Conservation (phyloP, 2,113 vertebrate genomes). For the Hyla sarda region DNA sequence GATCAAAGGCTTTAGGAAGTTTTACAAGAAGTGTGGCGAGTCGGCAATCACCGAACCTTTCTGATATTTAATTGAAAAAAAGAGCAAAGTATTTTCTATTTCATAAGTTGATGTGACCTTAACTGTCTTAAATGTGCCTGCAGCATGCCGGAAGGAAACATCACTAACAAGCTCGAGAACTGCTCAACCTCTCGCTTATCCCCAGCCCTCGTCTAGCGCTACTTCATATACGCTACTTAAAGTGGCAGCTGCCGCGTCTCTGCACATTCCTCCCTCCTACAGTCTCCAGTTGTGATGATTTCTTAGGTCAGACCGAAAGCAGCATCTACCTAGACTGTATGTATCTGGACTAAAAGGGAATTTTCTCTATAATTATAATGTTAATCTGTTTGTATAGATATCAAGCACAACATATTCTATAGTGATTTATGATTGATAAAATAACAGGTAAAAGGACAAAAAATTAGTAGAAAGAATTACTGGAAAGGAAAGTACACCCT, state of each 20-base stretch:
- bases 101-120: constrained; percentile 64
- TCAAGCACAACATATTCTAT: too few relatives aligned
- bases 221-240: neutral
- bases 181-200: constrained; percentile 47
- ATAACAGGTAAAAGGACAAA: too few relatives aligned
- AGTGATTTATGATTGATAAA: too few relatives aligned
- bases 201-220: neutral
- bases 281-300: neutral
- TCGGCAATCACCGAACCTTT: constrained; percentile 61
- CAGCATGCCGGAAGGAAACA: constrained; percentile 62
- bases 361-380: neutral
- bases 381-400: too few relatives aligned
- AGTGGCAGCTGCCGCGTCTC: constrained; percentile 6
- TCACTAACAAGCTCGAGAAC: constrained; percentile 54
- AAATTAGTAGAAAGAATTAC: too few relatives aligned
- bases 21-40: constrained; percentile 68
- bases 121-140: constrained; percentile 64
- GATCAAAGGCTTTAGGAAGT: constrained; percentile 69
- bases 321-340: neutral
- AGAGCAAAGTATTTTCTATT: constrained; percentile 68
- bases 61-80: constrained; percentile 56
- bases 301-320: constrained; percentile 33
- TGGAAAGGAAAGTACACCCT: too few relatives aligned
- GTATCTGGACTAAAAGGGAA: neutral
- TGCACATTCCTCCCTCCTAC: neutral